Percentiles rank a stretch among this genome's conserved stretches.
phyloP scores from a whole-genome alignment of 2,888 invertebrate species.

The Nipponacmea schrenckii region DNA sequence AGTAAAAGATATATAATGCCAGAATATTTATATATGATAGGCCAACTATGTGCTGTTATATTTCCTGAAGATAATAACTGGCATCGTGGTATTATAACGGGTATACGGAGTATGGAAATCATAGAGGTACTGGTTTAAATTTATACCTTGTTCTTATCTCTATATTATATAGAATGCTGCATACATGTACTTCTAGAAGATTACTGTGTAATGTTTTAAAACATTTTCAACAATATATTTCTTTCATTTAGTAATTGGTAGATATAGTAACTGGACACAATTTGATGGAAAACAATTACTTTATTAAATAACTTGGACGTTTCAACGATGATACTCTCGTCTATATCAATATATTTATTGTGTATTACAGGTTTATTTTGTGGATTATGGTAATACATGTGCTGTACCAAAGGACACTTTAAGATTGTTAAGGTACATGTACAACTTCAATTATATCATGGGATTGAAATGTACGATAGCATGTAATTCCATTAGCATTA shows the following conservation, averaged over 20 bases:
- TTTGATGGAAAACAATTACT: too few species aligned
- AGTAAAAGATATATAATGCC: constrained; percentile 47
- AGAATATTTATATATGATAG: constrained; percentile 42
- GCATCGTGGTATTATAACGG: constrained; percentile 57
- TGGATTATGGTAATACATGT: constrained; percentile 62
- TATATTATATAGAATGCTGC: too few species aligned
- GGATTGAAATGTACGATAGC: too few species aligned
- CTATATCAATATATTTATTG: neutral
- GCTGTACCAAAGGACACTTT: constrained; percentile 44
- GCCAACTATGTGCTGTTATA: constrained; percentile 54
- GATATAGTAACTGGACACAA: too few species aligned
- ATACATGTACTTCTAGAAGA: neutral
- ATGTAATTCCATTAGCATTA: too few species aligned
- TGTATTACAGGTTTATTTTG: constrained; percentile 53
- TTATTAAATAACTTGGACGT: too few species aligned
- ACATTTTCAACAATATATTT: neutral
- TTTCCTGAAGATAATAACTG: constrained; percentile 61
- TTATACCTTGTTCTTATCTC: too few species aligned
- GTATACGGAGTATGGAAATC: constrained; percentile 38
- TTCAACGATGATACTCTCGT: too few species aligned
- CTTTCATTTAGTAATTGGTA: too few species aligned
- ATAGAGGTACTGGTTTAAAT: constrained; percentile 38
- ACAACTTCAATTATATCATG: constrained; percentile 18
- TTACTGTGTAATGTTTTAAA: neutral
- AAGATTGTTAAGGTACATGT: constrained; percentile 57